phyloP scores from a whole-genome alignment of 2,797 vertebrate species.

The Syngnathus acus region DNA sequence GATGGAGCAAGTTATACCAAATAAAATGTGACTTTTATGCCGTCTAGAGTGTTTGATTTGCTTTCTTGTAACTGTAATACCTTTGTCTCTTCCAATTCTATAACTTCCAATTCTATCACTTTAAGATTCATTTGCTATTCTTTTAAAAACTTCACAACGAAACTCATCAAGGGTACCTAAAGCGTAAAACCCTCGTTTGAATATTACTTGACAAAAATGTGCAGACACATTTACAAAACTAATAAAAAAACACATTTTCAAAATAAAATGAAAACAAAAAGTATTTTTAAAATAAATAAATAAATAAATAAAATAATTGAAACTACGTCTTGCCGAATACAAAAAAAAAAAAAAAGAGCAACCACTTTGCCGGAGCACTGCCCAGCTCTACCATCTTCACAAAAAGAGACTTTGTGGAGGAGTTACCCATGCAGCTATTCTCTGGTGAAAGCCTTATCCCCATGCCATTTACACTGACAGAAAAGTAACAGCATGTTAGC shows the following conservation, averaged over 20 bases:
- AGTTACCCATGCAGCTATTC: constrained; percentile 79
- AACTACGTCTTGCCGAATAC: too few relatives aligned
- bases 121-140: background rate
- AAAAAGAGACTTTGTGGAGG: constrained; percentile 63
- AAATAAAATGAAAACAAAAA: too few relatives aligned
- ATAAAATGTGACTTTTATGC: too few relatives aligned
- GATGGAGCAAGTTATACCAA: too few relatives aligned
- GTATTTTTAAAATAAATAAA: too few relatives aligned
- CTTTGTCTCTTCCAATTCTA: background rate
- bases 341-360: constrained; percentile 26
- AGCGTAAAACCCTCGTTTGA: background rate
- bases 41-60: background rate
- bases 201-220: background rate
- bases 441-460: constrained; percentile 73
- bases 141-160: background rate
- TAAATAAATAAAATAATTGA: too few relatives aligned
- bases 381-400: constrained; percentile 39
- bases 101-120: background rate
- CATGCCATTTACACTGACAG: constrained; percentile 73
- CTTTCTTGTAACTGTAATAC: background rate
- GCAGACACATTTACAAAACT: too few relatives aligned
- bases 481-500: constrained; percentile 82
- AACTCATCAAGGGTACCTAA: background rate
- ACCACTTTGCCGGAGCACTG: constrained; percentile 26
- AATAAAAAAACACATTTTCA: too few relatives aligned